Evolutionary conservation across 2,888 invertebrate genomes (phyloP).

Genomic region (Galeopsomyia nigrocyanea): DNA sequence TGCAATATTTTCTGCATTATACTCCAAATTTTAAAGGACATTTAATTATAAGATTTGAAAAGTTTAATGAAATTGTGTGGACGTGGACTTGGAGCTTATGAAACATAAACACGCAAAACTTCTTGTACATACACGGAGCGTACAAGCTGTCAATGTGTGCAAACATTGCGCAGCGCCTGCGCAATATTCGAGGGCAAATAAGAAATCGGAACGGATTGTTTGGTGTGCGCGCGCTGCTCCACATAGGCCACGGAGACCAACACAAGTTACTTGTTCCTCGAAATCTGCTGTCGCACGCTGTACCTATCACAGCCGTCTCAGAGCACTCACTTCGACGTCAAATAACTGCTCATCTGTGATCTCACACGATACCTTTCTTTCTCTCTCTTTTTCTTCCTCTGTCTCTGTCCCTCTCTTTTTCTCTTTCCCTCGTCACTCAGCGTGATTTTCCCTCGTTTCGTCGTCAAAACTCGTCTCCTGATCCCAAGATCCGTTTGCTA

Average conservation of each 20-base stretch:
- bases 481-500: neutral
- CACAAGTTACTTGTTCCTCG: neutral
- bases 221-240: conserved; percentile 1
- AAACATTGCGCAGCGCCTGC: too few relatives aligned
- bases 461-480: neutral
- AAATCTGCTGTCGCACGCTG: conserved; percentile 12
- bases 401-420: conserved; percentile 2
- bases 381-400: conserved; percentile 14
- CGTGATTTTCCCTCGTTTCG: neutral
- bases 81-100: too few relatives aligned
- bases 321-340: conserved; percentile 7
- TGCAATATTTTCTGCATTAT: too few relatives aligned
- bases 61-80: too few relatives aligned
- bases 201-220: conserved; percentile 10
- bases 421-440: neutral
- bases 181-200: conserved; percentile 2
- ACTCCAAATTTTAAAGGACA: too few relatives aligned
- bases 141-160: too few relatives aligned
- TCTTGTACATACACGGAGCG: too few relatives aligned
- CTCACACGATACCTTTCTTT: neutral
- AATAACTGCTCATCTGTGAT: conserved; percentile 12
- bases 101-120: too few relatives aligned
- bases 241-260: conserved; percentile 12
- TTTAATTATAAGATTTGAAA: too few relatives aligned
- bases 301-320: neutral